Evolutionary conservation across 2,113 vertebrate species (phyloP), one percentile per base, ranked within the genome.

Genomic region (Ploceus nigricollis): DNA sequence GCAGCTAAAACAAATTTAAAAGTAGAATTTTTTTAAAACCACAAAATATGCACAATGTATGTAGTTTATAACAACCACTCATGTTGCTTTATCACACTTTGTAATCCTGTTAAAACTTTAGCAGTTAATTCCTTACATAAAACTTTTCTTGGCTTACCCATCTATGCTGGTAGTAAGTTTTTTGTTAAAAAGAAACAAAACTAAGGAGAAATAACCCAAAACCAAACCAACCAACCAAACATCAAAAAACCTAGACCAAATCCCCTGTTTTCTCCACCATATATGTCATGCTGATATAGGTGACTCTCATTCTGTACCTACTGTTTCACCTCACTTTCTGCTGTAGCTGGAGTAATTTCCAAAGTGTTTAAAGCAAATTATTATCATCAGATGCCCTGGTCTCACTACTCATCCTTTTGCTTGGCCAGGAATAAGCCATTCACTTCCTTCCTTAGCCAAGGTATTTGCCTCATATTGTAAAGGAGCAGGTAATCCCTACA

Each of bases 11-110:
- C 3, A 63, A 82, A 81, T 72, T 80, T 35, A 39, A 63, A 89
- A 88, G 12, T 40, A 19, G 30, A 90, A 96, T 72, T 78, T 44
- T 57, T 80, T 86, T 61, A 75, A 95, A 92, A 17, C 54, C 16
- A 80, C 33, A 81, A 82, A 73, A 61, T 57, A 80, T 8, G 2
- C 27, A 65, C 13, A 40, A 50, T 23, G 3, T 35, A 60, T 39
- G 13, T n/a, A 33, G 31, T 35, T 75, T 75, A 48, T 35, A 53
- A 14, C 27, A 86, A 79, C 11, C 10, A 60, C 11, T 93, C 77
- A 6, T 9, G 44, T 30, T 71, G 28, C 48, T 88, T 91, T 78
- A 42, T 94, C 31, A 25, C 28, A 66, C 31, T 61, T 78, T 15
- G 68, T 23, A 83, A 82, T 16, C 25, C 28, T 39, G 37, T 72